Evolutionary conservation across 2,113 vertebrate genomes (phyloP), one percentile per base, ranked within the genome.

Genomic region (Rousettus leschenaultii): DNA sequence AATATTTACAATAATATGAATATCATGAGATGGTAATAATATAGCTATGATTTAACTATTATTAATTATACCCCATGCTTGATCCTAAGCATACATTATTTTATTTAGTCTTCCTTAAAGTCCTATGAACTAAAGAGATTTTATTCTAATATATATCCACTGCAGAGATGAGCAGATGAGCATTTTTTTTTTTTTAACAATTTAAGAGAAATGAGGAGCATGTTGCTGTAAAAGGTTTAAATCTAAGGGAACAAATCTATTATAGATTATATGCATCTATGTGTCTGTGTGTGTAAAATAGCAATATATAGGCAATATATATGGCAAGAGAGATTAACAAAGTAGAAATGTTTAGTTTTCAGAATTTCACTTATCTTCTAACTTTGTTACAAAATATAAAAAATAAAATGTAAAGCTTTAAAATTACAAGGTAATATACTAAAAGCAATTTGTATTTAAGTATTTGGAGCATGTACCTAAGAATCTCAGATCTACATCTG

Each of bases 111-210:
- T 89, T 80, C 63, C 13, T 91, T 21, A 24, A 83, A 88, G 79
- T 30, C 26, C 12, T 78, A 14, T 89, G 19, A 74, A 86, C 63
- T 55, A 55, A 5, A 91, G 48, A 48, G 30, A 45, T 65, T 51
- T 9, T 63, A 63, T 30, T 63, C 28, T 59, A 4, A 48, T 85
- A 53, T 61, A 15, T 43, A 5, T 94, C 7, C 26, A 78, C 3
- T 73, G 13, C 10, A 80, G 9, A 79, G 19, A 38, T 61, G 21
- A 70, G 33, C 6, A 61, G 8, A 22, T 85, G 26, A 71, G 30
- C 21, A 74, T 89, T 86, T 94, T 89, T 45, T 45, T 45, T n/a
- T 43, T 96, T 89, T 78, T 74, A 48, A 21, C 89, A 74, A 93
- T 53, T 86, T 61, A 79, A 66, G 51, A 70, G 12, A 30, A 70